Conservation (phyloP, 1,140 invertebrate genomes). For the Maniola jurtina region DNA sequence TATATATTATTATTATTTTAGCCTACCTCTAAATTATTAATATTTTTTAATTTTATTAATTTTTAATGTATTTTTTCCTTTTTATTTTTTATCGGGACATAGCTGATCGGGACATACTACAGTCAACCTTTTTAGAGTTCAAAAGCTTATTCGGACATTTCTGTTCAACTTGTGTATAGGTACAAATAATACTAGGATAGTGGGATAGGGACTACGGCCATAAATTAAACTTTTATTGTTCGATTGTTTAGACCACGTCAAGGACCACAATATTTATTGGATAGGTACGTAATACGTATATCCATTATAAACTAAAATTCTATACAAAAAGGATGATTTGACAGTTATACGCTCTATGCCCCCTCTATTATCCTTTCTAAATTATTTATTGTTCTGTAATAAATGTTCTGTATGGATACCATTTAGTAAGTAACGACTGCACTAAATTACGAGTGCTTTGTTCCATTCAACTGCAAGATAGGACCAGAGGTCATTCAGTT, state of each 20-base stretch:
- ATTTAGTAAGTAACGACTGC: background rate
- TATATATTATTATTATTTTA: too few relatives aligned
- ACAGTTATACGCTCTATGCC: constrained; percentile 4
- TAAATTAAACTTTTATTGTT: constrained; percentile 34
- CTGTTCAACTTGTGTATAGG: background rate
- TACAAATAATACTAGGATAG: constrained; percentile 4
- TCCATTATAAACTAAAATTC: constrained; percentile 23
- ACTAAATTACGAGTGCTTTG: background rate
- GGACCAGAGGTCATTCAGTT: too few relatives aligned
- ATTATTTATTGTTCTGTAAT: constrained; percentile 1
- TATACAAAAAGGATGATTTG: constrained; percentile 6
- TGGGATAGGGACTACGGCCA: constrained; percentile 16
- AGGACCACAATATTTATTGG: constrained; percentile 26
- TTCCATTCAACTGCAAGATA: background rate
- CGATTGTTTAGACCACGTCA: constrained; percentile 30
- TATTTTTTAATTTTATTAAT: too few relatives aligned
- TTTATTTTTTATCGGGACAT: too few relatives aligned
- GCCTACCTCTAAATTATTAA: too few relatives aligned
- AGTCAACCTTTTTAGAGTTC: background rate
- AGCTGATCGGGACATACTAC: too few relatives aligned
- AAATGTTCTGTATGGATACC: background rate
- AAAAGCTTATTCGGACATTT: background rate
- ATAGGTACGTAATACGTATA: background rate
- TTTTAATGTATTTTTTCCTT: too few relatives aligned
- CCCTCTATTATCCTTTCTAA: constrained; percentile 6